Conservation (phyloP, 2,113 vertebrate genomes). For the Petrocephalus microphthalmus region DNA sequence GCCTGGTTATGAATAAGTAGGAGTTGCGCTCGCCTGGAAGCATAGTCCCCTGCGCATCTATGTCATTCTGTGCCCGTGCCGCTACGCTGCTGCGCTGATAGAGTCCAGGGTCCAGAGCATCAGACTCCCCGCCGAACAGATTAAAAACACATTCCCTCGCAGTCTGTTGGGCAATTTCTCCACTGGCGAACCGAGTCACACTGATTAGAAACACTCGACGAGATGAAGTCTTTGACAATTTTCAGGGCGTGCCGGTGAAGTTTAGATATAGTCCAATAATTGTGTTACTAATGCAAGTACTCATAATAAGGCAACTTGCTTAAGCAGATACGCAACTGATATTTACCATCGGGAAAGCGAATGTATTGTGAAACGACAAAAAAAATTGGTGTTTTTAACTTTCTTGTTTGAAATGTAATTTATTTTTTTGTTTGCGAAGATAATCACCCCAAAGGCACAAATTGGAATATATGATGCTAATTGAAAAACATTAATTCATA, state of each 20-base stretch:
- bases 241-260: neutral
- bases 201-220: constrained; percentile 31
- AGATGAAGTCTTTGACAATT: neutral
- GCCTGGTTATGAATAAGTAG: neutral
- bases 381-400: neutral
- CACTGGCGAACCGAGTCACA: neutral
- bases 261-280: neutral
- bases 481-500: neutral
- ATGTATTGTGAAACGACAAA: neutral
- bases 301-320: neutral
- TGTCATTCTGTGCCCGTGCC: neutral
- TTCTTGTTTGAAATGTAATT: neutral
- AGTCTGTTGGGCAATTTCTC: neutral
- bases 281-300: neutral
- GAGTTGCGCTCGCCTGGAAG: neutral
- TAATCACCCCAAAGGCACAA: neutral
- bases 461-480: too few species aligned
- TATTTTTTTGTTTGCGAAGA: neutral
- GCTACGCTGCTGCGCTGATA: constrained; percentile 27
- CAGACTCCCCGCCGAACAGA: constrained; percentile 27
- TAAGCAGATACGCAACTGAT: neutral
- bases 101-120: constrained; percentile 29
- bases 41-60: neutral
- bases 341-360: neutral
- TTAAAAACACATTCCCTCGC: constrained; percentile 30